Conservation (phyloP, 35 echinoderm and acorn worm species). For the Eucidaris tribuloides region DNA sequence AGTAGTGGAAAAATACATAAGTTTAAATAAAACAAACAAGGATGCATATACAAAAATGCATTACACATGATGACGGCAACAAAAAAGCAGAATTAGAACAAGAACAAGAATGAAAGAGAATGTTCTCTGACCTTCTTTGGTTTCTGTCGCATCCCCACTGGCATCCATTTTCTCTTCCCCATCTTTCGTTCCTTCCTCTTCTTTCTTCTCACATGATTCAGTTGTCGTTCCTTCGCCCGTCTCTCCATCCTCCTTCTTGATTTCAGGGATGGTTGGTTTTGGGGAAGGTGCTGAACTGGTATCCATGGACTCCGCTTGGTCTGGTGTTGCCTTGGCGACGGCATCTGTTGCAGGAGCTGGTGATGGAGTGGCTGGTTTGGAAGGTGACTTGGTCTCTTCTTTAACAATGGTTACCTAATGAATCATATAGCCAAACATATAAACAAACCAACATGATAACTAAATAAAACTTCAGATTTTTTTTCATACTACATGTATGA, state of each 20-base stretch:
- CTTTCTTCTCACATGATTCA: constrained; percentile 28
- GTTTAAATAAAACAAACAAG: not conserved
- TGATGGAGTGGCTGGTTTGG: not conserved
- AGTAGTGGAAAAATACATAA: not conserved
- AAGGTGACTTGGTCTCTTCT: constrained; percentile 5
- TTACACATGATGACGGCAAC: not conserved
- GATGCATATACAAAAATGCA: not conserved
- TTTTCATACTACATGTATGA: too few species aligned
- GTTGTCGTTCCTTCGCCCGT: not conserved
- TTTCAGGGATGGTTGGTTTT: not conserved
- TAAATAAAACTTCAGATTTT: too few species aligned
- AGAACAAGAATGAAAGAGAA: not conserved
- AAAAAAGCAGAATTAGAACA: not conserved
- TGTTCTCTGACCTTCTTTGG: not conserved
- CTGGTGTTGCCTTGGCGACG: not conserved
- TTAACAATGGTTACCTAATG: not conserved
- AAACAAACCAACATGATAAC: too few species aligned
- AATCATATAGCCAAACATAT: too few species aligned
- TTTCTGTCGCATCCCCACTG: constrained; percentile 3
- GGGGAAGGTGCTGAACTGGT: not conserved
- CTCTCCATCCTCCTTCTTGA: constrained; percentile 38
- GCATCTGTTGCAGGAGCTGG: not conserved
- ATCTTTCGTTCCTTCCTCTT: constrained; percentile 42
- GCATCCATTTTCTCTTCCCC: constrained; percentile 56
- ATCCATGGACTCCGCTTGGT: not conserved